phyloP scores from a whole-genome alignment of 2,797 vertebrate species.

The Channa striata region DNA sequence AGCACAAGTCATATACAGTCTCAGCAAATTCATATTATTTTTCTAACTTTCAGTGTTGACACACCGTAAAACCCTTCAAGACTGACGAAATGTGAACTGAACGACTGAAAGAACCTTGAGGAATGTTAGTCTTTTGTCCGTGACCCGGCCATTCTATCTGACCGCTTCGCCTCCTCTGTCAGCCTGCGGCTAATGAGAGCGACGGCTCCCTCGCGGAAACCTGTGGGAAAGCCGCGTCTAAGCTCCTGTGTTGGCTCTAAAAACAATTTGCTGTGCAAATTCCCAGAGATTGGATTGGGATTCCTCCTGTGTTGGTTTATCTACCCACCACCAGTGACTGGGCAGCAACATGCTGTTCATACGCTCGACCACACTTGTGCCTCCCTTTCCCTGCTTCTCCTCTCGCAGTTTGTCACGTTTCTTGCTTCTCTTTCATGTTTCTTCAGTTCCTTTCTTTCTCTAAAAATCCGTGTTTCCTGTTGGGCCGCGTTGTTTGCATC shows the following conservation, averaged over 20 bases:
- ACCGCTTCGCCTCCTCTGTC: constrained; percentile 50
- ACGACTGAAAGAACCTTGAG: constrained; percentile 13
- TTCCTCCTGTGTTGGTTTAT: constrained; percentile 66
- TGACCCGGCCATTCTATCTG: constrained; percentile 50
- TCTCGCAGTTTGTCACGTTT: constrained; percentile 7
- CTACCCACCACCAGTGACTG: constrained; percentile 38
- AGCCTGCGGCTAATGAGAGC: constrained; percentile 55
- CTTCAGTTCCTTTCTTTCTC: not conserved
- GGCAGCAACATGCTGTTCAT: constrained; percentile 48
- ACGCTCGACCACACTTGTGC: constrained; percentile 26
- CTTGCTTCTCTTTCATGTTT: not conserved
- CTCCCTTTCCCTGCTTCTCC: constrained; percentile 7
- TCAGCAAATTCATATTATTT: not conserved
- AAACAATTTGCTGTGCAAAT: constrained; percentile 56
- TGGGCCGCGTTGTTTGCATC: not conserved
- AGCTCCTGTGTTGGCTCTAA: constrained; percentile 58
- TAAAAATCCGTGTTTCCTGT: not conserved
- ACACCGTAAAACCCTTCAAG: not conserved
- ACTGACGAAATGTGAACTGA: not conserved
- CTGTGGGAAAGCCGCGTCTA: constrained; percentile 64
- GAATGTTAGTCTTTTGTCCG: constrained; percentile 39
- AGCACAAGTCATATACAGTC: not conserved
- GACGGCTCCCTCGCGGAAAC: constrained; percentile 54
- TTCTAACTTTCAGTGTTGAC: not conserved
- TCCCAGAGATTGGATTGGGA: constrained; percentile 58